These are phyloP conservation scores for Cetonia aurata DNA, from an alignment of 2,888 invertebrate genomes.

Conservation along the genomic window DNA sequence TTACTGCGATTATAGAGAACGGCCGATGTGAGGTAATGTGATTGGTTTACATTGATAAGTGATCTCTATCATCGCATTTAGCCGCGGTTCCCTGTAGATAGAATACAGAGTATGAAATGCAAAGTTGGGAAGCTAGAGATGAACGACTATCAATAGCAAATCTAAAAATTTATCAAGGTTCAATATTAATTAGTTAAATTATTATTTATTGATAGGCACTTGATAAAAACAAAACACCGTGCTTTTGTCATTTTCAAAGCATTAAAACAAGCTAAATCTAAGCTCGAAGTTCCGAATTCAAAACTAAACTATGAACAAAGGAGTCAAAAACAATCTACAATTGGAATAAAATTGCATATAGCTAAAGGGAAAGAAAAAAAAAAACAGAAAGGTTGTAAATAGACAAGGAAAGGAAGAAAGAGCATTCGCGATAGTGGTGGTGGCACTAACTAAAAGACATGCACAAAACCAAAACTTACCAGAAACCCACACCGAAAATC, in stretches of 20 bases:
- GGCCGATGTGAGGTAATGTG: too few species aligned
- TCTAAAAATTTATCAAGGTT: too few species aligned
- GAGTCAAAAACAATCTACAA: slow-evolving; percentile 22
- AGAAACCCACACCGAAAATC: slow-evolving; percentile 53
- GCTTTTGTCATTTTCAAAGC: slow-evolving; percentile 4
- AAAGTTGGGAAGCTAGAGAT: too few species aligned
- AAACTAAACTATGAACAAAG: background rate
- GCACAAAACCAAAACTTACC: slow-evolving; percentile 61
- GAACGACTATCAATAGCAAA: too few species aligned
- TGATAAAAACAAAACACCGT: background rate
- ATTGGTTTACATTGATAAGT: too few species aligned
- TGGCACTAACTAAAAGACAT: slow-evolving; percentile 30
- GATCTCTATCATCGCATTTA: too few species aligned
- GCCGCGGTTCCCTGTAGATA: too few species aligned
- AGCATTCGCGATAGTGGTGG: slow-evolving; percentile 1
- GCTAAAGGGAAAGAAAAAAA: slow-evolving; percentile 55
- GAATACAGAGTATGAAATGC: too few species aligned
- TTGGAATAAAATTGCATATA: slow-evolving; percentile 22
- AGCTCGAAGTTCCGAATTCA: background rate
- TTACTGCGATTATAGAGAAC: too few species aligned
- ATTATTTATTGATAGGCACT: too few species aligned
- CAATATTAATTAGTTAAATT: too few species aligned
- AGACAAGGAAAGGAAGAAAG: slow-evolving; percentile 22
- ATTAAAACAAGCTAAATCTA: slow-evolving; percentile 1
- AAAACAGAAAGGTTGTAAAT: slow-evolving; percentile 43